Evolutionary conservation across 2,888 invertebrate genomes (phyloP), one percentile per base, ranked within the genome.

Genomic region (Patella pellucida): DNA sequence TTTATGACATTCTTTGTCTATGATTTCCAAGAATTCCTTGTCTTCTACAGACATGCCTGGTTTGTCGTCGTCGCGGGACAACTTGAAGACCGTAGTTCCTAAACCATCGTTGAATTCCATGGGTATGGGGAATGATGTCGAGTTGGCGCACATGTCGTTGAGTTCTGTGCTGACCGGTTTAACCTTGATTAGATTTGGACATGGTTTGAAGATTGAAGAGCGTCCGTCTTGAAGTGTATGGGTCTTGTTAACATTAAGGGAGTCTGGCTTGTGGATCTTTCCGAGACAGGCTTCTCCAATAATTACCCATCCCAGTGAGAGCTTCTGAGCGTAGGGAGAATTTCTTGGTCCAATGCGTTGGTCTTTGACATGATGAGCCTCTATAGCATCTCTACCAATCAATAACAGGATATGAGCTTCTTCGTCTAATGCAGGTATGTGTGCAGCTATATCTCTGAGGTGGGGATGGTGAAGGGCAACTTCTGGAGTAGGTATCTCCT

Each of bases 401-500:
- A 79, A 51, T 15, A 79, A 23, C 14, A 77, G 56, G 41, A 79
- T 72, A 14, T 77, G 51, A 52, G 69, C 54, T 23, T 41, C 31
- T n/a, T 75, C 56, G 19, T 79, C 74, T 52, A 79, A 23, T 16
- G 62, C 41, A 14, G 76, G 72, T 51, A 78, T 72, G n/a, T 68
- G 16, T 16, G 15, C 16, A 27, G 51, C 67, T 12, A 75, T 73
- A 19, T 75, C 73, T 19, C 27, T 51, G 4, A 78, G 54, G 71
- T 76, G 78, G 1, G 69, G 12, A 52, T 76, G 52, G 19, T 71
- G 50, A 1, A n/a, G 0, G 11, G 68, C 71, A 12, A 79, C 69
- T 1, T 81, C 78, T 15, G 77, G 77, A 11, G 81, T 83, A 16
- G 79, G 79, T 71, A 81, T 80, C 56, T 80, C 81, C 14, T 72